phyloP scores from a whole-genome alignment of 2,888 invertebrate genomes.

The Agriotes lineatus region DNA sequence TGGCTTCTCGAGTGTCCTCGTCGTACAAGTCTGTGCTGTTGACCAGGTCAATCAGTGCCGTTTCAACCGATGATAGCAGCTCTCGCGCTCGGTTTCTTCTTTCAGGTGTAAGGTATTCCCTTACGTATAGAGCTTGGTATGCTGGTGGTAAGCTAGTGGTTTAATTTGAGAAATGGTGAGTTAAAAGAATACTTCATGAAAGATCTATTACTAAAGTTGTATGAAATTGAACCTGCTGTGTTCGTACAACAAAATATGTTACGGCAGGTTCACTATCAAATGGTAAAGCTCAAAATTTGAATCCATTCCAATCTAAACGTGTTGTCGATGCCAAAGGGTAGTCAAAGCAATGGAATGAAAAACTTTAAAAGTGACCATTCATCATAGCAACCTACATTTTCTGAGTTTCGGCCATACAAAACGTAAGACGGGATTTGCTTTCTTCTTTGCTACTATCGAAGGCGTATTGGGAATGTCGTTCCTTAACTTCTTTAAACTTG shows the following conservation, averaged over 20 bases:
- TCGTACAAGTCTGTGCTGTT: conserved; percentile 33
- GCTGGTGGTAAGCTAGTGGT: conserved; percentile 34
- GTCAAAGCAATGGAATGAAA: no score
- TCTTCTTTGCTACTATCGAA: neutral
- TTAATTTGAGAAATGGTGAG: no score
- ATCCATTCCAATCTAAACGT: no score
- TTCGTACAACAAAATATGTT: no score
- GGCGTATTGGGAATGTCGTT: neutral
- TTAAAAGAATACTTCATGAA: no score
- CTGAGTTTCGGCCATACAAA: conserved; percentile 32
- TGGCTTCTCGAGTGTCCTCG: conserved; percentile 27
- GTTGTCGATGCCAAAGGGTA: no score
- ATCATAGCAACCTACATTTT: conserved; percentile 7
- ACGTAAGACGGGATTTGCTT: conserved; percentile 9
- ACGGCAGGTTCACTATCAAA: no score
- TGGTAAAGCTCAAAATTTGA: no score
- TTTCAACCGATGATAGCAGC: conserved; percentile 2
- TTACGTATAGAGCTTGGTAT: conserved; percentile 27
- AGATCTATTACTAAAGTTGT: no score
- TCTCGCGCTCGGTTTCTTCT: conserved; percentile 13
- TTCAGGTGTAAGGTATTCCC: conserved; percentile 22
- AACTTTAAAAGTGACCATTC: neutral
- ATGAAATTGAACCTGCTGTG: no score
- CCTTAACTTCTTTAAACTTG: conserved; percentile 17
- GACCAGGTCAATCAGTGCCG: conserved; percentile 19